phyloP scores from a whole-genome alignment of 2,797 vertebrate species.

The Discoglossus pictus region DNA sequence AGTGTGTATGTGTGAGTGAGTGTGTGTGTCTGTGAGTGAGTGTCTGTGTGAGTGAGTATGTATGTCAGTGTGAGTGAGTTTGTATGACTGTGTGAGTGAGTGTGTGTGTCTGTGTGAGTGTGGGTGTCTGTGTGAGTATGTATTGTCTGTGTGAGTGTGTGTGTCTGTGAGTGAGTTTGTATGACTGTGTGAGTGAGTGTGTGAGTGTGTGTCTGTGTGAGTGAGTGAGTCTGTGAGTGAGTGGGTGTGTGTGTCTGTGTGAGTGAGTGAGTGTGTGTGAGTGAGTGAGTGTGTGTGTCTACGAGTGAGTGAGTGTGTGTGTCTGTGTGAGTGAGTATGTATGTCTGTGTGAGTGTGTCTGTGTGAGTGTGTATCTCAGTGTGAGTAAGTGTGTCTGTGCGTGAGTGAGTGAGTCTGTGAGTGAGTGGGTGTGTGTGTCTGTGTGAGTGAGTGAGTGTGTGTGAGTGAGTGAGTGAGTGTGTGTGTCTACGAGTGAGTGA shows the following conservation, averaged over 20 bases:
- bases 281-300: neutral
- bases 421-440: neutral
- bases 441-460: no score
- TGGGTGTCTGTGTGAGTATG: neutral
- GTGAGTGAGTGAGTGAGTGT: no score
- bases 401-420: no score
- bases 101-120: no score
- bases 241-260: neutral
- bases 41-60: no score
- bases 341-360: neutral
- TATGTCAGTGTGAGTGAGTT: no score
- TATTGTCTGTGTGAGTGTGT: neutral
- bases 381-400: neutral
- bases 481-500: no score
- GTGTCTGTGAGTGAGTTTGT: neutral
- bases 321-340: neutral
- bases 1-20: no score
- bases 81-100: no score
- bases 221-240: neutral
- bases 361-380: neutral
- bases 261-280: neutral
- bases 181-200: neutral
- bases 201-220: neutral
- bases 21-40: no score
- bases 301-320: neutral